Evolutionary conservation across 2,797 vertebrate species (phyloP).

Genomic region (Fistularia tabacaria): DNA sequence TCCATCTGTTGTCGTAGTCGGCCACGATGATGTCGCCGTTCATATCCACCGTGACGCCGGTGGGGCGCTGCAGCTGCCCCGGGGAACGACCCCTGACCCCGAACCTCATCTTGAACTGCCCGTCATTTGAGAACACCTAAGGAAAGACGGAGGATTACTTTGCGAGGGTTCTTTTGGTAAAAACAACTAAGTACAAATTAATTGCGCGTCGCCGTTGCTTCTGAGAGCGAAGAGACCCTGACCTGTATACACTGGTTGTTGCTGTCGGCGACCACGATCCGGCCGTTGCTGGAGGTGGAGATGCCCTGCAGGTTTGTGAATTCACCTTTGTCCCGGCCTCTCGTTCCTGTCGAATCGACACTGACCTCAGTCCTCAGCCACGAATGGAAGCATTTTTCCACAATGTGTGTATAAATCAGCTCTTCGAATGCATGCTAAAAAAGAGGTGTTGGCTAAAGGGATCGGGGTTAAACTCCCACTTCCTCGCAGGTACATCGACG

Average conservation of each 20-base stretch:
- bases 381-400: background rate
- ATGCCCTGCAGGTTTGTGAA: constrained; percentile 97
- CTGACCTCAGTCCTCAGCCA: background rate
- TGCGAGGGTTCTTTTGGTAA: background rate
- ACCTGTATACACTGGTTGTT: constrained; percentile 98
- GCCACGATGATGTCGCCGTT: constrained; percentile 93
- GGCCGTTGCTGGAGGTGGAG: constrained; percentile 84
- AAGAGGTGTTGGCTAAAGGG: too few species aligned
- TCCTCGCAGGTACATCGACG: too few species aligned
- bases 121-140: constrained; percentile 92
- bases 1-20: constrained; percentile 97
- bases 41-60: constrained; percentile 89
- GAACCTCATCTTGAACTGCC: constrained; percentile 92
- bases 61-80: constrained; percentile 93
- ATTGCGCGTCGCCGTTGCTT: background rate
- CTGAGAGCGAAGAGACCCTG: background rate
- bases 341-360: constrained; percentile 73
- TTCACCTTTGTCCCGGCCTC: constrained; percentile 92
- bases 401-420: too few species aligned
- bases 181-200: too few species aligned
- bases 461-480: too few species aligned
- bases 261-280: constrained; percentile 94
- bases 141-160: background rate
- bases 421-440: too few species aligned
- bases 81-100: constrained; percentile 92